These are phyloP conservation scores for Pseudomugil tenellus DNA, from an alignment of 2,797 vertebrate species.

Conservation along the genomic window DNA sequence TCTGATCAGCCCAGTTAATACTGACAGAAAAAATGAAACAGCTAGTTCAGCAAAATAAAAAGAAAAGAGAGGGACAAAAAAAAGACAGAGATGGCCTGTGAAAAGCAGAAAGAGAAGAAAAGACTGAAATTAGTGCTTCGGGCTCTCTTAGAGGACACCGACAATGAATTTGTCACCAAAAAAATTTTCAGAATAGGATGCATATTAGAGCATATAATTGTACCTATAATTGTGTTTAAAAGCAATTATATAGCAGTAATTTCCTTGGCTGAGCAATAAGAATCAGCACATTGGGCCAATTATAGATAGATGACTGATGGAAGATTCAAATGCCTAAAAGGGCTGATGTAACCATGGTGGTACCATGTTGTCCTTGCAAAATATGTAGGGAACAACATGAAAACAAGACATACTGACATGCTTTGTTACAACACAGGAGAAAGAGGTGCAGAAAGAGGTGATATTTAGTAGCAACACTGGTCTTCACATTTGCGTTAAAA, in stretches of 20 bases:
- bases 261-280: slow-evolving; percentile 58
- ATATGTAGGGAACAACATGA: too few species aligned
- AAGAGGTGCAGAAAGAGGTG: too few species aligned
- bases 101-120: slow-evolving; percentile 22
- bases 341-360: slow-evolving; percentile 9
- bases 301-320: slow-evolving; percentile 51
- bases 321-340: slow-evolving; percentile 27
- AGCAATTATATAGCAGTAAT: slow-evolving; percentile 65
- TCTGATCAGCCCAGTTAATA: slow-evolving; percentile 33
- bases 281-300: slow-evolving; percentile 62
- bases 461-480: neutral
- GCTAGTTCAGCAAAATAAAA: slow-evolving; percentile 57
- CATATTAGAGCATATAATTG: slow-evolving; percentile 73
- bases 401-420: too few species aligned
- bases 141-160: slow-evolving; percentile 53
- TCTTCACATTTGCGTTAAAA: slow-evolving; percentile 24
- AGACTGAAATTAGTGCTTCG: slow-evolving; percentile 33
- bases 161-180: slow-evolving; percentile 65
- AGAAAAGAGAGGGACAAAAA: slow-evolving; percentile 14
- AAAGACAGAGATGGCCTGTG: slow-evolving; percentile 1
- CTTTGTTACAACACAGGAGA: too few species aligned
- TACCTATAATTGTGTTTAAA: slow-evolving; percentile 72
- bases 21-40: slow-evolving; percentile 43
- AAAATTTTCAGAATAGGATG: slow-evolving; percentile 50
- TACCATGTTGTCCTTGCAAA: neutral